These are phyloP conservation scores for Tachycineta bicolor DNA, from an alignment of 2,113 vertebrate species.

Conservation along the genomic window DNA sequence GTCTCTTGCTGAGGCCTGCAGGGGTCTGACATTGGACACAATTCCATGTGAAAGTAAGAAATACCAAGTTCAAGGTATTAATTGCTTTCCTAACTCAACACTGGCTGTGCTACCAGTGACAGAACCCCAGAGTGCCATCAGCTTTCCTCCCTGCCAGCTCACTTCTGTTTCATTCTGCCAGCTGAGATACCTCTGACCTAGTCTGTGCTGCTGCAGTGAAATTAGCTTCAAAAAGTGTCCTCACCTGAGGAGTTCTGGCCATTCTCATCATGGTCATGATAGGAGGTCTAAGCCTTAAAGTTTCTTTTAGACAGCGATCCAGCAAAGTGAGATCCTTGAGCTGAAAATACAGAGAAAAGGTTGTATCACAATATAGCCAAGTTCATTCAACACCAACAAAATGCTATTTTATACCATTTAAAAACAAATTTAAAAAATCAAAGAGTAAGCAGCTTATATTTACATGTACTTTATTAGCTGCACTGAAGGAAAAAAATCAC, in stretches of 20 bases:
- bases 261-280: conserved; percentile 99
- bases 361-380: background rate
- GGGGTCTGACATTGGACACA: background rate
- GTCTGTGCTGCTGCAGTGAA: background rate
- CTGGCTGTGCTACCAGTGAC: rapidly evolving
- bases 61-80: background rate
- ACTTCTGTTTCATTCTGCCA: background rate
- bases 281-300: conserved; percentile 91
- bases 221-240: background rate
- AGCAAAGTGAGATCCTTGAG: conserved; percentile 90
- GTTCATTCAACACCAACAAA: background rate
- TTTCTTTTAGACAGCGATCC: conserved; percentile 95
- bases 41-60: background rate
- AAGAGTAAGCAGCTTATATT: background rate
- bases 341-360: conserved; percentile 56
- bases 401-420: background rate
- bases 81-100: background rate
- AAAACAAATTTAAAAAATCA: background rate
- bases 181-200: rapidly evolving
- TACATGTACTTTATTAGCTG: background rate
- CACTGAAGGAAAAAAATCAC: background rate
- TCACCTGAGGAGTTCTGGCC: conserved; percentile 89
- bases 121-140: background rate
- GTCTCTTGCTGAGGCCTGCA: background rate
- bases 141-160: background rate